A percentile compares a stretch with the other conserved stretches of the same genome.
Evolutionary conservation across 2,113 vertebrate genomes (phyloP).

Genomic region (Glaucidium brasilianum): DNA sequence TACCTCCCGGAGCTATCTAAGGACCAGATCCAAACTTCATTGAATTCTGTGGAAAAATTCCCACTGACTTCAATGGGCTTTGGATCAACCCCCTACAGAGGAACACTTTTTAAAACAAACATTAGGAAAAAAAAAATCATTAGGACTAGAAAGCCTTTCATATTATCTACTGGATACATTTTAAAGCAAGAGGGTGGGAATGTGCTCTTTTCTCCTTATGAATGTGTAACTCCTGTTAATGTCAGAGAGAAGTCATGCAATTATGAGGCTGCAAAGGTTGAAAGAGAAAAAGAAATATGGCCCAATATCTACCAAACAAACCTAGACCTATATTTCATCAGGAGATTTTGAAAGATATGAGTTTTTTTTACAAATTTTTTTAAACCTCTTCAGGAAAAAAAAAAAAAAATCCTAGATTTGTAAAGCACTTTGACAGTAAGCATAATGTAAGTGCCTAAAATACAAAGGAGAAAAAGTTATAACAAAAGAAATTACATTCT

Average conservation of each 20-base stretch:
- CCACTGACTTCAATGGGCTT: constrained; percentile 65
- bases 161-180: constrained; percentile 46
- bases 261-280: not conserved
- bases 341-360: not conserved
- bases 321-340: not conserved
- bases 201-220: constrained; percentile 21
- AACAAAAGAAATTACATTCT: not conserved
- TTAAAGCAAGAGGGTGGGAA: constrained; percentile 54
- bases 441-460: not conserved
- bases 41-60: constrained; percentile 58
- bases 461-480: not conserved
- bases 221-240: not conserved
- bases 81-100: constrained; percentile 32
- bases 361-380: not conserved
- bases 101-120: constrained; percentile 63
- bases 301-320: not conserved
- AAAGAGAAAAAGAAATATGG: not conserved
- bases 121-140: constrained; percentile 9
- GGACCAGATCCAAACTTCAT: constrained; percentile 51
- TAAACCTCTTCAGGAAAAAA: not conserved
- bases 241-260: not conserved
- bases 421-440: not conserved
- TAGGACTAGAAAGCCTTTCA: constrained; percentile 45
- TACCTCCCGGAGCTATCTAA: constrained; percentile 49
- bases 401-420: not conserved